Percentiles rank a stretch among this genome's conserved stretches.
Conservation (phyloP, 2,113 vertebrate genomes). For the Probosciger aterrimus region DNA sequence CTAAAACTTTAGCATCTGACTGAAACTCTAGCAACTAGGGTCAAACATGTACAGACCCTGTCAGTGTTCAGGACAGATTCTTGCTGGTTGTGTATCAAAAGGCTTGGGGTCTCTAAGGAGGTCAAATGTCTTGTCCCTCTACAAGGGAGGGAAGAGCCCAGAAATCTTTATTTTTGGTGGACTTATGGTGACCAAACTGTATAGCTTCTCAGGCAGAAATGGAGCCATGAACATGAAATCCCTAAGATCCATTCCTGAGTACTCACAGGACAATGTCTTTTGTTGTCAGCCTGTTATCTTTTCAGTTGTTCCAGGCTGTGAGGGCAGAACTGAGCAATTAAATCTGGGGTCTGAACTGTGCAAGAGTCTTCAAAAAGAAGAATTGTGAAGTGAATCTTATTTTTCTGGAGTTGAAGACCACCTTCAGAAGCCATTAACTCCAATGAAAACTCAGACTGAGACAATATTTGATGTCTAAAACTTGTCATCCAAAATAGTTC, state of each 20-base stretch:
- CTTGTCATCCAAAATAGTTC: background rate
- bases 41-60: background rate
- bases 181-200: background rate
- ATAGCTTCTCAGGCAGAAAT: background rate
- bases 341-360: background rate
- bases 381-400: background rate
- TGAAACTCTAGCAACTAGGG: background rate
- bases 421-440: background rate
- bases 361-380: background rate
- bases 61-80: background rate
- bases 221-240: background rate
- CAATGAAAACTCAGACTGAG: background rate
- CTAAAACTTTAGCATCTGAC: background rate
- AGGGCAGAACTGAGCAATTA: background rate
- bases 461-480: background rate
- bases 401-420: background rate
- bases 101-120: background rate
- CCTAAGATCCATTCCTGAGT: background rate
- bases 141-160: background rate
- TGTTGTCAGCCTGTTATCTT: background rate
- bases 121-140: background rate
- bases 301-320: background rate
- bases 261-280: background rate
- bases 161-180: background rate
- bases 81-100: background rate